Evolutionary conservation across 2,797 vertebrate genomes (phyloP).

Genomic region (Acanthurus tractus): DNA sequence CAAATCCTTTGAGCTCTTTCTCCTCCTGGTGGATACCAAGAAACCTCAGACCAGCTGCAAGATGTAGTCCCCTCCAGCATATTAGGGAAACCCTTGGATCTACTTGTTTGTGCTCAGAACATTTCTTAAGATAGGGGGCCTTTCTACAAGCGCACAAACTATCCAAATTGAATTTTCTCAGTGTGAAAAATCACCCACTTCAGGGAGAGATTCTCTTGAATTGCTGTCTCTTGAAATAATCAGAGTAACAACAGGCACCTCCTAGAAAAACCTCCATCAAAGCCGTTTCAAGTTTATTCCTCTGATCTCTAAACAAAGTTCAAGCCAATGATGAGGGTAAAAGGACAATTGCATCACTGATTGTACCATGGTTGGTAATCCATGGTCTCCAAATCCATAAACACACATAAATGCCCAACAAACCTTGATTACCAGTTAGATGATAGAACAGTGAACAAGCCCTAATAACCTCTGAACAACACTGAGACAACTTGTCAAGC

Average conservation of each 20-base stretch:
- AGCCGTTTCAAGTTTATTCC: too few species aligned
- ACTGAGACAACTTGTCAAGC: conserved; percentile 18
- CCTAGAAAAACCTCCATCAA: too few species aligned
- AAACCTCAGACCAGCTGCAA: conserved; percentile 8
- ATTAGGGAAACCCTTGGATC: not conserved
- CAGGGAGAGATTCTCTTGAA: not conserved
- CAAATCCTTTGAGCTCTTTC: not conserved
- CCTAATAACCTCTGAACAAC: not conserved
- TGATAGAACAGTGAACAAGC: not conserved
- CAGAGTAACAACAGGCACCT: too few species aligned
- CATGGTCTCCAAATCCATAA: too few species aligned
- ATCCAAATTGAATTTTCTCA: not conserved
- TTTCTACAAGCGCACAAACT: not conserved
- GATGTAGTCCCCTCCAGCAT: not conserved
- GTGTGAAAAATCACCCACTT: not conserved
- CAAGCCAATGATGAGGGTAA: too few species aligned
- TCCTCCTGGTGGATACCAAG: not conserved
- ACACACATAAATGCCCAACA: too few species aligned
- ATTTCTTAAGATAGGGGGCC: not conserved
- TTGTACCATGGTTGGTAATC: too few species aligned
- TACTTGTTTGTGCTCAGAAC: not conserved
- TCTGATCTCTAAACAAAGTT: too few species aligned
- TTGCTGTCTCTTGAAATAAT: not conserved
- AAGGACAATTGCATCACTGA: too few species aligned
- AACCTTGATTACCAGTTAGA: too few species aligned